phyloP scores from a whole-genome alignment of 2,888 invertebrate genomes.

The Zaprionus bogoriensis region DNA sequence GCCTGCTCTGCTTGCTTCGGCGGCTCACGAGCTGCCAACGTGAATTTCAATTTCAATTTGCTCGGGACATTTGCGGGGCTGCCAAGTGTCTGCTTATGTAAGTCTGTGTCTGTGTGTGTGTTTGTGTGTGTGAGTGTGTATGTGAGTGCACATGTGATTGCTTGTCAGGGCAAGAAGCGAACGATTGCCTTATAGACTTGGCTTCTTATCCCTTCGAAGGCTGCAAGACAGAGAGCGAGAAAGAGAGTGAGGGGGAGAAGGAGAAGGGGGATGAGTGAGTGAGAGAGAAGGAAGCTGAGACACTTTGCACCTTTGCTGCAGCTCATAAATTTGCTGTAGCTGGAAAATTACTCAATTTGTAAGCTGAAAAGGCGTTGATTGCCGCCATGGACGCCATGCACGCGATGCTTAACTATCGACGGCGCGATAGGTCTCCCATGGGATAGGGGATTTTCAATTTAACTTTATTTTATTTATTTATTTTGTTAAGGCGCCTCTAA shows the following conservation, averaged over 20 bases:
- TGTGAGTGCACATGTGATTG: slow-evolving; percentile 17
- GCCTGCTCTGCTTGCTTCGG: background rate
- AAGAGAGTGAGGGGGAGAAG: background rate
- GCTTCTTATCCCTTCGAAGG: slow-evolving; percentile 22
- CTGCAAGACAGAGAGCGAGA: background rate
- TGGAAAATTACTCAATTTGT: slow-evolving; percentile 61
- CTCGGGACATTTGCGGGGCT: slow-evolving; percentile 30
- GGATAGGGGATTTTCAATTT: slow-evolving; percentile 17
- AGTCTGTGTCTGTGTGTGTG: background rate
- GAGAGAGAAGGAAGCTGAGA: background rate
- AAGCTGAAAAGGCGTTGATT: slow-evolving; percentile 52
- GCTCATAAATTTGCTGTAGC: slow-evolving; percentile 60
- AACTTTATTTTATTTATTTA: too few relatives aligned
- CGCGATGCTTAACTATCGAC: background rate
- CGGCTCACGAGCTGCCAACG: slow-evolving; percentile 25
- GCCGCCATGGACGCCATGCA: slow-evolving; percentile 1
- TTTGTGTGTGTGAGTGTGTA: slow-evolving; percentile 2
- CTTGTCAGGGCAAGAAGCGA: slow-evolving; percentile 33
- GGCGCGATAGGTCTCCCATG: background rate
- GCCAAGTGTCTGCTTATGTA: slow-evolving; percentile 7
- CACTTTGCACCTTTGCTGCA: slow-evolving; percentile 39
- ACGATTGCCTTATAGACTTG: slow-evolving; percentile 36
- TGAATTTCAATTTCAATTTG: slow-evolving; percentile 55
- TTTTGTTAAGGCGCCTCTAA: slow-evolving; percentile 63
- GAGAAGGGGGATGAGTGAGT: background rate